Conservation (phyloP, 2,113 vertebrate genomes). For the Oncorhynchus clarkii region DNA sequence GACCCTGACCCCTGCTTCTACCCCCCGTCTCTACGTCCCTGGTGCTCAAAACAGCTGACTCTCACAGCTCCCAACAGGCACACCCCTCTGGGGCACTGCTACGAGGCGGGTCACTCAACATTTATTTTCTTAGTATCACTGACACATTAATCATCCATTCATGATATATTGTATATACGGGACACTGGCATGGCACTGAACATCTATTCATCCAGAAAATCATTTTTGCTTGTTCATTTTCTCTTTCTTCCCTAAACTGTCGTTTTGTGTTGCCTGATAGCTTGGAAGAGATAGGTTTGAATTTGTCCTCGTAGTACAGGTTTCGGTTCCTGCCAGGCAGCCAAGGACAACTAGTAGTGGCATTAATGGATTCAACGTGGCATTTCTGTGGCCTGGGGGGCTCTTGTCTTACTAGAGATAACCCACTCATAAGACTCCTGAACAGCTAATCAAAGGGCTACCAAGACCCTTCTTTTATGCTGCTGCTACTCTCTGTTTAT, state of each 20-base stretch:
- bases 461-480: too few relatives aligned
- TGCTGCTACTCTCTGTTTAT: too few relatives aligned
- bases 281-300: background rate
- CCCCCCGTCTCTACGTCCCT: background rate
- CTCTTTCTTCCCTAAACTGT: too few relatives aligned
- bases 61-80: background rate
- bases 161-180: background rate
- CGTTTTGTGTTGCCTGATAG: background rate
- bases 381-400: background rate
- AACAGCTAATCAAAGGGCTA: too few relatives aligned
- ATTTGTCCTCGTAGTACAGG: too few relatives aligned
- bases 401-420: background rate
- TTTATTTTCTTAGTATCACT: background rate
- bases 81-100: background rate
- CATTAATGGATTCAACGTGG: background rate
- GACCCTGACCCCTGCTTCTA: background rate
- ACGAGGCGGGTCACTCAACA: background rate
- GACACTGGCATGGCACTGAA: background rate
- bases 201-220: background rate
- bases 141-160: slow-evolving; percentile 1
- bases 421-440: background rate
- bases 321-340: background rate
- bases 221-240: too few relatives aligned
- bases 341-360: background rate
- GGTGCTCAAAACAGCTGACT: background rate